phyloP scores from a whole-genome alignment of 2,113 vertebrate species.

The Bolborhynchus lineola region DNA sequence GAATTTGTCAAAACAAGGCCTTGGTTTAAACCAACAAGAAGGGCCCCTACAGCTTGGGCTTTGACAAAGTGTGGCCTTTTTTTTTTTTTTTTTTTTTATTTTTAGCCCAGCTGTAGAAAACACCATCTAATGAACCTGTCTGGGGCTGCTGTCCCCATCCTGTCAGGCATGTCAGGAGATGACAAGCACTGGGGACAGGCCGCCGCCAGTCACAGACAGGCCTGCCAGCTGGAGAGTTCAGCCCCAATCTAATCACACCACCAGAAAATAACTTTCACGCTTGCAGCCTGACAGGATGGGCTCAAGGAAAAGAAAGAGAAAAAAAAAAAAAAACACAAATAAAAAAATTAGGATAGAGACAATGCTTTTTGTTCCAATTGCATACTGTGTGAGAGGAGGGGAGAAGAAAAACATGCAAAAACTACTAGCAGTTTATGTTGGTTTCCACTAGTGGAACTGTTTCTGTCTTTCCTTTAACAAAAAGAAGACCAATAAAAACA shows the following conservation, averaged over 20 bases:
- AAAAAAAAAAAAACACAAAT: background rate
- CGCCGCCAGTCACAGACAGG: conserved; percentile 97
- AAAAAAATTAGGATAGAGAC: conserved; percentile 59
- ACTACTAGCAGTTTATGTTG: conserved; percentile 36
- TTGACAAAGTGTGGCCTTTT: conserved; percentile 84
- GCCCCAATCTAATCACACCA: conserved; percentile 99
- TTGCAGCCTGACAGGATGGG: conserved; percentile 89
- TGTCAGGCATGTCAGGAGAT: conserved; percentile 99
- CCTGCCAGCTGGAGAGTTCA: conserved; percentile 99
- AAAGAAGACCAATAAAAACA: background rate
- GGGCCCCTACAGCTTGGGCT: conserved; percentile 79
- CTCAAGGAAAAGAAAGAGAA: conserved; percentile 66
- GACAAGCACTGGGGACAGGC: conserved; percentile 96
- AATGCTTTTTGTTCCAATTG: conserved; percentile 86
- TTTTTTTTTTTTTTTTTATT: conserved; percentile 54
- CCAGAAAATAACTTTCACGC: conserved; percentile 89
- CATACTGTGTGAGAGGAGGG: background rate
- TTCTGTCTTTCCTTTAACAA: conserved; percentile 64
- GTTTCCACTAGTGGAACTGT: conserved; percentile 51
- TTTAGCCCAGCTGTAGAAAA: conserved; percentile 98
- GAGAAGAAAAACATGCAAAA: background rate
- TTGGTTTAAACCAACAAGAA: conserved; percentile 87
- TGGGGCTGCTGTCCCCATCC: conserved; percentile 97
- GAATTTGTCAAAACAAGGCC: conserved; percentile 95
- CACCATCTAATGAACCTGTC: conserved; percentile 99